A percentile compares a stretch with the other conserved stretches of the same genome.
These are phyloP conservation scores for Rana temporaria DNA, from an alignment of 2,113 vertebrate species.

Conservation along the genomic window DNA sequence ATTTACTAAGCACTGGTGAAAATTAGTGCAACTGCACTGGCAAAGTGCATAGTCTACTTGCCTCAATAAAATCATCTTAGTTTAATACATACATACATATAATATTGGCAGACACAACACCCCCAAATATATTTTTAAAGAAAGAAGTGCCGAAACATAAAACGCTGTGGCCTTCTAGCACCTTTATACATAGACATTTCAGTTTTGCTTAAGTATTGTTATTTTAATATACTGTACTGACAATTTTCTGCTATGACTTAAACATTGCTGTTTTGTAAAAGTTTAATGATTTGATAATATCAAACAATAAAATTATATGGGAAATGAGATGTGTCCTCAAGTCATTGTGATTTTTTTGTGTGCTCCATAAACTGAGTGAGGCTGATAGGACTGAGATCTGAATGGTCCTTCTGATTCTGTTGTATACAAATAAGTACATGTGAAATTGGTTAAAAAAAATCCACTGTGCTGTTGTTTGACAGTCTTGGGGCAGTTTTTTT, in stretches of 20 bases:
- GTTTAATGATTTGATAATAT: slow-evolving; percentile 21
- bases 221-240: background rate
- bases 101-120: background rate
- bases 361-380: no score
- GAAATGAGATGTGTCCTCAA: background rate
- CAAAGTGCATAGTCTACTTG: no score
- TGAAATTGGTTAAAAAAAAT: no score
- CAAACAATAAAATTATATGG: slow-evolving; percentile 32
- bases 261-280: slow-evolving; percentile 17
- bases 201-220: background rate
- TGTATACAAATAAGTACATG: no score
- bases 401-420: no score
- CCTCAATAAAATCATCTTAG: no score
- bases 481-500: no score
- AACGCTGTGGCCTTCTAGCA: background rate
- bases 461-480: no score
- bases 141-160: background rate
- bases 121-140: no score
- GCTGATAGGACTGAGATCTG: no score
- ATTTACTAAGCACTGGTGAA: no score
- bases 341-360: slow-evolving; percentile 2
- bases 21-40: no score
- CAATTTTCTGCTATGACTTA: background rate
- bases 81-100: background rate
- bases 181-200: slow-evolving; percentile 19